Evolutionary conservation across 2,888 invertebrate genomes (phyloP).

Genomic region (Gnatocerus cornutus): DNA sequence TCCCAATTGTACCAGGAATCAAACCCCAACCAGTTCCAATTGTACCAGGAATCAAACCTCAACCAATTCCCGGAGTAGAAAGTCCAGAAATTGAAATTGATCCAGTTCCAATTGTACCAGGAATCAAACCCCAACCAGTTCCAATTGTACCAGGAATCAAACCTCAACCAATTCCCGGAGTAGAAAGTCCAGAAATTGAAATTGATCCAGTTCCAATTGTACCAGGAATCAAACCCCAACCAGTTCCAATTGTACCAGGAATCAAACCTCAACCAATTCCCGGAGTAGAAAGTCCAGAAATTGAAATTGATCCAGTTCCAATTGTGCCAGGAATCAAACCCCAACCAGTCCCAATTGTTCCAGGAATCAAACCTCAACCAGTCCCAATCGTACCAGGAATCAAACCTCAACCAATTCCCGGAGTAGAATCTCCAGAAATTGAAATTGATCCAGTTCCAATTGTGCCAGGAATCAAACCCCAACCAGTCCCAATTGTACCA

Average conservation of each 20-base stretch:
- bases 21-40: slow-evolving; percentile 23
- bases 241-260: slow-evolving; percentile 21
- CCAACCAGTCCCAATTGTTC: slow-evolving; percentile 13
- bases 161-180: slow-evolving; percentile 25
- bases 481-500: not conserved
- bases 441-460: slow-evolving; percentile 18
- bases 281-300: slow-evolving; percentile 1
- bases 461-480: not conserved
- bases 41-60: slow-evolving; percentile 23
- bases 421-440: slow-evolving; percentile 5
- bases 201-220: slow-evolving; percentile 2
- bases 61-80: slow-evolving; percentile 7
- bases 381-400: slow-evolving; percentile 9
- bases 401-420: slow-evolving; percentile 20
- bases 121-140: slow-evolving; percentile 22
- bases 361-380: not conserved
- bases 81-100: slow-evolving; percentile 30
- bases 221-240: slow-evolving; percentile 4
- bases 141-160: slow-evolving; percentile 14
- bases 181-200: slow-evolving; percentile 8
- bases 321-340: slow-evolving; percentile 25
- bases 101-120: slow-evolving; percentile 26
- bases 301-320: slow-evolving; percentile 27
- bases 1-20: slow-evolving; percentile 28
- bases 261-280: slow-evolving; percentile 14